Percentiles rank a stretch among this genome's conserved stretches.
These are phyloP conservation scores for Nasonia giraulti DNA, from an alignment of 1,140 invertebrate genomes.

Conservation along the genomic window DNA sequence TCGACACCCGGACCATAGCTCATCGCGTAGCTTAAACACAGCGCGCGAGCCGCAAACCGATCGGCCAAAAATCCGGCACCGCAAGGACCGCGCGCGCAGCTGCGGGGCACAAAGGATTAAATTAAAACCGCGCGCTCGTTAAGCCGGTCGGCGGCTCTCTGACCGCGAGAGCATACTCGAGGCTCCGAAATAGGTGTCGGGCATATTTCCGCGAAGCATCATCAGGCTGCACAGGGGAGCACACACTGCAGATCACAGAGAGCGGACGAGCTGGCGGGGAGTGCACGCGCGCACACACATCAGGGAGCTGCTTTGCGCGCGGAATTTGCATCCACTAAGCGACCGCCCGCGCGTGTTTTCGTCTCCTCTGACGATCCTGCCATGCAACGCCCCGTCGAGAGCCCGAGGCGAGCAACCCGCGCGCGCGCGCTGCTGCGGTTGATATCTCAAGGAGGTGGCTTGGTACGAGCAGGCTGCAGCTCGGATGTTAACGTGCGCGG, in stretches of 20 bases:
- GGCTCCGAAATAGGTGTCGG: not conserved
- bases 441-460: slow-evolving; percentile 28
- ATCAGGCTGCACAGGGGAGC: no score
- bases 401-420: not conserved
- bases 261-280: no score
- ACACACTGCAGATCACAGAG: no score
- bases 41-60: not conserved
- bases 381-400: slow-evolving; percentile 13
- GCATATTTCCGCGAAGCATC: slow-evolving; percentile 21
- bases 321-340: slow-evolving; percentile 27
- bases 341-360: not conserved
- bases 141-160: not conserved
- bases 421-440: not conserved
- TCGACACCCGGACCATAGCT: not conserved
- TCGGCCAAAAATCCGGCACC: not conserved
- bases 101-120: slow-evolving; percentile 26
- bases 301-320: not conserved
- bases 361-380: not conserved
- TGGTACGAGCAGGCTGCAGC: not conserved
- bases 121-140: slow-evolving; percentile 30
- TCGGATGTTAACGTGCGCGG: not conserved
- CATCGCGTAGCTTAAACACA: no score
- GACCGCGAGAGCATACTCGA: not conserved
- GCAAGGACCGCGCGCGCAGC: not conserved
- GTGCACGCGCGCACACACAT: not conserved